These are phyloP conservation scores for Tanypteryx hageni DNA, from an alignment of 2,888 invertebrate species.

Conservation along the genomic window DNA sequence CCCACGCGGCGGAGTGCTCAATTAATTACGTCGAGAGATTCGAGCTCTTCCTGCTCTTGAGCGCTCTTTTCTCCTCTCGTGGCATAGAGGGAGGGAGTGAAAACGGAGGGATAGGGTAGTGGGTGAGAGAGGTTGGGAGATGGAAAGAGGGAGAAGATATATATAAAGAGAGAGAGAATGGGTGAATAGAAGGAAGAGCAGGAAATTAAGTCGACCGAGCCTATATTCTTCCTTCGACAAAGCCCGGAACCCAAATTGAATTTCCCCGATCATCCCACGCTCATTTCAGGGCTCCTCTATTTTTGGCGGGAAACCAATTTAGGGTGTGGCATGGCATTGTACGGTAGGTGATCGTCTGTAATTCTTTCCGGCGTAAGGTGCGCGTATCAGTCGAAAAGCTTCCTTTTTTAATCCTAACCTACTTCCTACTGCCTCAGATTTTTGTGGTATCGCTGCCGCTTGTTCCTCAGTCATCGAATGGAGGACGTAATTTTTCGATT, in stretches of 20 bases:
- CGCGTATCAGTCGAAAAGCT: neutral
- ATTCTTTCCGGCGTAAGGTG: conserved; percentile 15
- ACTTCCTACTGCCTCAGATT: neutral
- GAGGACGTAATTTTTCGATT: too few relatives aligned
- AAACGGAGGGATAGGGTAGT: neutral
- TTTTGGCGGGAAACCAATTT: conserved; percentile 21
- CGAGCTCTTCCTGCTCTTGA: neutral
- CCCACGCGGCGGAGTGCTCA: neutral
- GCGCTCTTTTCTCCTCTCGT: neutral
- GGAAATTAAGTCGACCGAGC: conserved; percentile 31
- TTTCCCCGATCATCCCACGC: neutral
- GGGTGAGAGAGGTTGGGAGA: neutral
- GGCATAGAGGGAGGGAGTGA: neutral
- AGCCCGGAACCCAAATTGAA: conserved; percentile 47
- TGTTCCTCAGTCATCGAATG: too few relatives aligned
- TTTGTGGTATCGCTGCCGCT: neutral
- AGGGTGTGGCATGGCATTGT: conserved; percentile 30
- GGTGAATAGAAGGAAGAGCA: conserved; percentile 6
- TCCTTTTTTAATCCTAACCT: neutral
- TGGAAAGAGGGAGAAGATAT: neutral
- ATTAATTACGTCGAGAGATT: conserved; percentile 28
- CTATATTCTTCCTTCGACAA: conserved; percentile 46
- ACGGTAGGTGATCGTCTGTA: neutral
- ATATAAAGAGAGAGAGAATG: neutral
- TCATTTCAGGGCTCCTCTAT: neutral